Conservation (phyloP, 2,888 invertebrate species). For the Agelastica alni region DNA sequence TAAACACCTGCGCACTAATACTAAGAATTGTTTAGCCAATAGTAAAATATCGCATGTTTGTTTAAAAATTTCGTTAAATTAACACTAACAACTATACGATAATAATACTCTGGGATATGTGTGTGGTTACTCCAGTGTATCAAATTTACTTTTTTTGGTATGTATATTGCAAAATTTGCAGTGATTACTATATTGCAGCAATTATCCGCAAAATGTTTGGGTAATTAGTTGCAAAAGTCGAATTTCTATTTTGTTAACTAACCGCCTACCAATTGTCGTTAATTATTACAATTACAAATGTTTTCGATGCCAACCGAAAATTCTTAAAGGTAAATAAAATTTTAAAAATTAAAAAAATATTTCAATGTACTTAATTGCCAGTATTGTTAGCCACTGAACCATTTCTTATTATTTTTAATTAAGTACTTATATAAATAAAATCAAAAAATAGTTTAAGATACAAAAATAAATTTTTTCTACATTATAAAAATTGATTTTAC, state of each 20-base stretch:
- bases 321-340: constrained; percentile 3
- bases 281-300: constrained; percentile 11
- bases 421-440: too few relatives aligned
- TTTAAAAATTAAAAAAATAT: constrained; percentile 1
- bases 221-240: constrained; percentile 24
- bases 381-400: too few relatives aligned
- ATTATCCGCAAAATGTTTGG: constrained; percentile 21
- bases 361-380: background rate
- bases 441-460: too few relatives aligned
- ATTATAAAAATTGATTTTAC: too few relatives aligned
- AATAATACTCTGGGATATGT: too few relatives aligned
- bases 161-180: background rate
- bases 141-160: background rate
- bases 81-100: too few relatives aligned
- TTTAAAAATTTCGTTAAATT: too few relatives aligned
- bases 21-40: too few relatives aligned
- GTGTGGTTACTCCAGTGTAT: background rate
- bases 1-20: too few relatives aligned
- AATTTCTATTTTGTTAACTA: constrained; percentile 24
- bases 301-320: constrained; percentile 13
- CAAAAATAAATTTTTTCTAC: too few relatives aligned
- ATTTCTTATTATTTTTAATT: too few relatives aligned
- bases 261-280: constrained; percentile 7
- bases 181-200: constrained; percentile 14
- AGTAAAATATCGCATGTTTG: too few relatives aligned